Conservation (phyloP, 2,113 vertebrate genomes). For the Peromyscus maniculatus region DNA sequence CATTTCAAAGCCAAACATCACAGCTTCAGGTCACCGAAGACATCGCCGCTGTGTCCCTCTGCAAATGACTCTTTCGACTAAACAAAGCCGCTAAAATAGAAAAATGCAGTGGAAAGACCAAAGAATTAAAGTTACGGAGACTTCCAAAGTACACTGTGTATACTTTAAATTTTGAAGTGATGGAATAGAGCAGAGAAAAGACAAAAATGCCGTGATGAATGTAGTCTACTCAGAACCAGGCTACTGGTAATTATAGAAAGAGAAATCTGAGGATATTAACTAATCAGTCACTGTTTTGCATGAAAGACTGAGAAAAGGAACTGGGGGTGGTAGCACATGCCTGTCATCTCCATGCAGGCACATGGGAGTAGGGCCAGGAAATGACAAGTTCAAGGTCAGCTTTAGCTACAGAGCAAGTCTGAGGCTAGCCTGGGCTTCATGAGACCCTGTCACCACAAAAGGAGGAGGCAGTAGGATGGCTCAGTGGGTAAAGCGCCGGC, state of each 20-base stretch:
- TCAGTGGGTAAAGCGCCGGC: no score
- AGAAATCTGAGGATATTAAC: neutral
- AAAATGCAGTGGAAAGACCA: neutral
- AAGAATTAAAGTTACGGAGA: neutral
- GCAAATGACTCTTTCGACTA: neutral
- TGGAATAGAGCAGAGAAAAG: constrained; percentile 3
- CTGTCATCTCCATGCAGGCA: neutral
- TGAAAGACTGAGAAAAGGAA: neutral
- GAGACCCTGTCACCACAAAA: neutral
- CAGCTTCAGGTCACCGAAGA: neutral
- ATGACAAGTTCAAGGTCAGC: neutral
- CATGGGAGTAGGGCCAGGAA: neutral
- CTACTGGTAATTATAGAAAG: constrained; percentile 1
- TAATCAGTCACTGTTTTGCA: neutral
- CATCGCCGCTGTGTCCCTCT: neutral
- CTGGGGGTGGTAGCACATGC: neutral
- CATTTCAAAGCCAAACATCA: neutral
- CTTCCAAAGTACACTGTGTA: neutral
- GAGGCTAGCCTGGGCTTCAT: neutral
- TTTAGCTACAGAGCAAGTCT: neutral
- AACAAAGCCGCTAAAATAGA: neutral
- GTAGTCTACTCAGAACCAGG: neutral
- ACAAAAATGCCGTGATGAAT: neutral
- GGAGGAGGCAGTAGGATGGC: no score
- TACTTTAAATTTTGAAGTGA: constrained; percentile 6